A percentile compares a stretch with the other conserved stretches of the same genome.
These are phyloP conservation scores for Echinops telfairi DNA, from an alignment of 2,113 vertebrate genomes.

Conservation along the genomic window DNA sequence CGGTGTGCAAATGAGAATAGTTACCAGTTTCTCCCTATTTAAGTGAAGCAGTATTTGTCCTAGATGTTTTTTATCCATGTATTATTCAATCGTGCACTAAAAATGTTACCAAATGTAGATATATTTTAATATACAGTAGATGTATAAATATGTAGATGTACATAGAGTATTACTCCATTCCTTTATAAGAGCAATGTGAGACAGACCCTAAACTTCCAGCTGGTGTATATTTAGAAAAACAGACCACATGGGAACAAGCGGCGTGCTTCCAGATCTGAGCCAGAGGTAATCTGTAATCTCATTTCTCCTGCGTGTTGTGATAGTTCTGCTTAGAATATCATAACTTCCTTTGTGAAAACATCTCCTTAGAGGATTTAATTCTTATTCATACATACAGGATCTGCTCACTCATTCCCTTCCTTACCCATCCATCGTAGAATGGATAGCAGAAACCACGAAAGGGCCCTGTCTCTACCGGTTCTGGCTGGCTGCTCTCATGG, in stretches of 20 bases:
- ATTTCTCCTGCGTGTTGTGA: neutral
- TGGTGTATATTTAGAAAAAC: neutral
- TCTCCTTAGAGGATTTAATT: neutral
- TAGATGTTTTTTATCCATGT: neutral
- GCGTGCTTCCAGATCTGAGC: no score
- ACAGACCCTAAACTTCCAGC: neutral
- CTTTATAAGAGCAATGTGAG: slow-evolving; percentile 29
- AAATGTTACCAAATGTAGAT: neutral
- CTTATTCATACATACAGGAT: neutral
- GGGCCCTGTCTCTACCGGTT: neutral
- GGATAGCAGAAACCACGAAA: neutral
- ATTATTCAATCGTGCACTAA: neutral
- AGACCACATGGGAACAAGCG: neutral
- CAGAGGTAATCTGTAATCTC: neutral
- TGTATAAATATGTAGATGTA: no score
- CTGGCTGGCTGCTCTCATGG: neutral
- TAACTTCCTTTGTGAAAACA: neutral
- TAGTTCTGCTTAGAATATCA: slow-evolving; percentile 3
- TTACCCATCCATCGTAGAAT: neutral
- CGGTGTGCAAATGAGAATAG: neutral
- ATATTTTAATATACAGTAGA: neutral
- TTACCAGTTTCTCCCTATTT: neutral
- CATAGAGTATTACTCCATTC: neutral
- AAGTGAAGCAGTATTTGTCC: slow-evolving; percentile 1
- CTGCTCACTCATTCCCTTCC: neutral